These are phyloP conservation scores for Lapara coniferarum DNA, from an alignment of 2,888 invertebrate species.

Conservation along the genomic window DNA sequence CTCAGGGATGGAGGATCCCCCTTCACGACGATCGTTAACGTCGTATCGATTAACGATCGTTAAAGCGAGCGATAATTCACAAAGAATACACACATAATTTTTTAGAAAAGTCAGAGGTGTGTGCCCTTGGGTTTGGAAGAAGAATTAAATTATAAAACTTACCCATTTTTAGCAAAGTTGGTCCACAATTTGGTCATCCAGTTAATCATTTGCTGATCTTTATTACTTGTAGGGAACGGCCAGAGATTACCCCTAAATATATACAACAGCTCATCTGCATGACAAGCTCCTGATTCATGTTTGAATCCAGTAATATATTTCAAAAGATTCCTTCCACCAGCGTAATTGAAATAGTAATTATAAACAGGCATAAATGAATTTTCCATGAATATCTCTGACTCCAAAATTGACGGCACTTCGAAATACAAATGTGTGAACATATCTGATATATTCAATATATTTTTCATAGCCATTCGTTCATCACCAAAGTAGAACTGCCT, in stretches of 20 bases:
- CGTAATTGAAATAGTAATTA: conserved; percentile 69
- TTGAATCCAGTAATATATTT: conserved; percentile 54
- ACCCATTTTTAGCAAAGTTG: conserved; percentile 76
- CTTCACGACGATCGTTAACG: too few species aligned
- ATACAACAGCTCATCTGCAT: conserved; percentile 73
- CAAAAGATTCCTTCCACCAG: conserved; percentile 65
- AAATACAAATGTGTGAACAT: conserved; percentile 73
- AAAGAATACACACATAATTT: too few species aligned
- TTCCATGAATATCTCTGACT: conserved; percentile 51
- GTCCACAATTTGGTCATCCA: conserved; percentile 70
- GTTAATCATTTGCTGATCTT: conserved; percentile 60
- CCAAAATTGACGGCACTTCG: conserved; percentile 66
- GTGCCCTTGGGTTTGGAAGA: too few species aligned
- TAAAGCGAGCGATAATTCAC: too few species aligned
- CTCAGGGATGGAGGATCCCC: too few species aligned
- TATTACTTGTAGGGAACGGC: conserved; percentile 55
- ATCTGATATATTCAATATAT: conserved; percentile 59
- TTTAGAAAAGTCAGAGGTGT: too few species aligned
- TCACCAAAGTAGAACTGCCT: conserved; percentile 73
- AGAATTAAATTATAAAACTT: conserved; percentile 34
- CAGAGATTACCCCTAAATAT: conserved; percentile 61
- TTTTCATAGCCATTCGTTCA: conserved; percentile 68
- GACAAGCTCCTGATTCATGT: conserved; percentile 61
- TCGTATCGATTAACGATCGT: too few species aligned
- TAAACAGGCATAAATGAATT: conserved; percentile 53